Conservation (phyloP, 2,113 vertebrate genomes). For the Triplophysa dalaica region DNA sequence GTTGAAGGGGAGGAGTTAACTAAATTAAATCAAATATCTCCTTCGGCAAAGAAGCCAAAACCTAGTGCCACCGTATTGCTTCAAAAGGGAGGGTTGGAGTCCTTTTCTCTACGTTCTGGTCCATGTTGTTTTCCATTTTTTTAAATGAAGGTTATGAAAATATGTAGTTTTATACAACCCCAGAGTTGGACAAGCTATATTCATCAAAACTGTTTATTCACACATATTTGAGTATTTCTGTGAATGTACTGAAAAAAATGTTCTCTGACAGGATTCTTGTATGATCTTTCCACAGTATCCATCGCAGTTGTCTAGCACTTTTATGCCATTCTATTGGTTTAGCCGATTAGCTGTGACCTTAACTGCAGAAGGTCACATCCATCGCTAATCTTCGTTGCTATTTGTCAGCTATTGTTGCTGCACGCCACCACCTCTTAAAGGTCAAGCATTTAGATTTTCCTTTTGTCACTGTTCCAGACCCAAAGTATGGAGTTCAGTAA, state of each 20-base stretch:
- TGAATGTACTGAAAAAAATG: background rate
- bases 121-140: too few species aligned
- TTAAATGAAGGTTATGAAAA: too few species aligned
- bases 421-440: slow-evolving; percentile 28
- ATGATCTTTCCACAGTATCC: background rate
- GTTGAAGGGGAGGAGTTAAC: too few species aligned
- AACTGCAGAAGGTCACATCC: slow-evolving; percentile 19
- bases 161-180: too few species aligned
- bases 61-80: too few species aligned
- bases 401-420: slow-evolving; percentile 39
- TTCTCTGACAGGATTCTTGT: background rate
- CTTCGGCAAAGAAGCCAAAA: too few species aligned
- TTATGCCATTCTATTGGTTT: slow-evolving; percentile 24
- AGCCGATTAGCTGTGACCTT: slow-evolving; percentile 32
- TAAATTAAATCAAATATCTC: too few species aligned
- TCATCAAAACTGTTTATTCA: too few species aligned
- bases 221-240: background rate
- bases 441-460: slow-evolving; percentile 14
- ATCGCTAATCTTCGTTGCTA: slow-evolving; percentile 33
- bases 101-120: too few species aligned
- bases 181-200: too few species aligned
- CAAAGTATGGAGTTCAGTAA: slow-evolving; percentile 13
- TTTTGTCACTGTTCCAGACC: slow-evolving; percentile 12
- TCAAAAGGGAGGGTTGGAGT: too few species aligned
- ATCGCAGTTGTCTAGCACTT: background rate